Conservation (phyloP, 2,113 vertebrate genomes). For the Microcebus murinus region DNA sequence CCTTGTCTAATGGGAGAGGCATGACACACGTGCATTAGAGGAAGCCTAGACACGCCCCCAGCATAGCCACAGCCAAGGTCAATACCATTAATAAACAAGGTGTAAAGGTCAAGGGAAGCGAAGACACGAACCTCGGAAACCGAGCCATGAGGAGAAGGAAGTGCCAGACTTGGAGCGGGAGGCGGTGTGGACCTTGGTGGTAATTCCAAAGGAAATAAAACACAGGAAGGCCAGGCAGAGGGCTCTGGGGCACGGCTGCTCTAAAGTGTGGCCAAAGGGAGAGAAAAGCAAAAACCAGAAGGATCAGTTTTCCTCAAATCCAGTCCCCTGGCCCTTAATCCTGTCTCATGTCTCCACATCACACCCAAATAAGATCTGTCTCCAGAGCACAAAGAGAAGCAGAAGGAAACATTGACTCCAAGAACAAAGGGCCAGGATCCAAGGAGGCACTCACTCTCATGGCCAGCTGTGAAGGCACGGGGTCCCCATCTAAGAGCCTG, state of each 20-base stretch:
- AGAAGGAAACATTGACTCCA: neutral
- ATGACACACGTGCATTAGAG: neutral
- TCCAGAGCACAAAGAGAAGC: neutral
- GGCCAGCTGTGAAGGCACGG: neutral
- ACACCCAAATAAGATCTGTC: neutral
- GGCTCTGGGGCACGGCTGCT: neutral
- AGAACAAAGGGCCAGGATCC: neutral
- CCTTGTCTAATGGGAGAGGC: neutral
- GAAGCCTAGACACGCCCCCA: neutral
- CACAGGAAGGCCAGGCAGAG: rapidly evolving
- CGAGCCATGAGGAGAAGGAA: neutral
- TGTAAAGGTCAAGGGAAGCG: conserved; percentile 21
- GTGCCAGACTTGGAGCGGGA: neutral
- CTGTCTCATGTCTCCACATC: neutral
- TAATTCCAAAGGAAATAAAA: neutral
- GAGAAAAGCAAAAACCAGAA: neutral
- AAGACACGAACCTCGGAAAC: neutral
- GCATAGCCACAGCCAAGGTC: neutral
- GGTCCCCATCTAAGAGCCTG: neutral
- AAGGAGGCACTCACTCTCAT: neutral
- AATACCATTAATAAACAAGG: neutral
- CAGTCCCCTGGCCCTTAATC: neutral
- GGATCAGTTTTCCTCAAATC: neutral
- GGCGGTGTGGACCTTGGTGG: neutral
- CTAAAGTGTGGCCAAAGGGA: neutral